A percentile compares a stretch with the other conserved stretches of the same genome.
Evolutionary conservation across 2,113 vertebrate genomes (phyloP).

Genomic region (Romanogobio albipinnatus): DNA sequence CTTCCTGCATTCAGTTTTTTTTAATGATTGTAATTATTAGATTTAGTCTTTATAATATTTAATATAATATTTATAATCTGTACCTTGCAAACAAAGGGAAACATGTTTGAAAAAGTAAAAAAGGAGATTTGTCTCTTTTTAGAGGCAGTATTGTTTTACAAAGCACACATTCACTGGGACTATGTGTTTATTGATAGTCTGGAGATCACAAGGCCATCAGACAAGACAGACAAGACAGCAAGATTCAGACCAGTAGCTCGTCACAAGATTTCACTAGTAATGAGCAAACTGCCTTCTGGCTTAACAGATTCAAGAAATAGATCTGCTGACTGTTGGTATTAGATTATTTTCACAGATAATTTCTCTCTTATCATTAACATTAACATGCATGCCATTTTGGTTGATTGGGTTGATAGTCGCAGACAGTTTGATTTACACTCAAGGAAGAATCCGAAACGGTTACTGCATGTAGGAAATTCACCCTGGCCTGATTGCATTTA

Average conservation of each 20-base stretch:
- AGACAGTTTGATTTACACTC: background rate
- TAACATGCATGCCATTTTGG: background rate
- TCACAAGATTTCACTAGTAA: constrained; percentile 64
- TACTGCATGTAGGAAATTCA: background rate
- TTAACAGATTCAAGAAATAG: constrained; percentile 49
- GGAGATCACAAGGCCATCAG: constrained; percentile 32
- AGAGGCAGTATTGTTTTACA: constrained; percentile 20
- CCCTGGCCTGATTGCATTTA: background rate
- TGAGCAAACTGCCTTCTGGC: constrained; percentile 68
- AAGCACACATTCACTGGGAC: constrained; percentile 27
- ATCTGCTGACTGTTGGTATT: background rate
- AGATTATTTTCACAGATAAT: background rate
- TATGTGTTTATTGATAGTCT: constrained; percentile 45
- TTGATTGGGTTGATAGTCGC: background rate
- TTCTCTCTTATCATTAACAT: constrained; percentile 9
- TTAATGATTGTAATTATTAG: background rate
- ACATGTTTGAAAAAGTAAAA: background rate
- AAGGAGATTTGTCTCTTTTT: constrained; percentile 4
- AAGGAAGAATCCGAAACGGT: background rate
- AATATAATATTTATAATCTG: background rate
- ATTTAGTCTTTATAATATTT: background rate
- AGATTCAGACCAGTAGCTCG: constrained; percentile 66
- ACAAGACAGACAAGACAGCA: constrained; percentile 11
- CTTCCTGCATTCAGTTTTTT: background rate
- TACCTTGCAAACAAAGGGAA: background rate